Evolutionary conservation across 2,888 invertebrate species (phyloP).

Genomic region (Campoplex nolae): DNA sequence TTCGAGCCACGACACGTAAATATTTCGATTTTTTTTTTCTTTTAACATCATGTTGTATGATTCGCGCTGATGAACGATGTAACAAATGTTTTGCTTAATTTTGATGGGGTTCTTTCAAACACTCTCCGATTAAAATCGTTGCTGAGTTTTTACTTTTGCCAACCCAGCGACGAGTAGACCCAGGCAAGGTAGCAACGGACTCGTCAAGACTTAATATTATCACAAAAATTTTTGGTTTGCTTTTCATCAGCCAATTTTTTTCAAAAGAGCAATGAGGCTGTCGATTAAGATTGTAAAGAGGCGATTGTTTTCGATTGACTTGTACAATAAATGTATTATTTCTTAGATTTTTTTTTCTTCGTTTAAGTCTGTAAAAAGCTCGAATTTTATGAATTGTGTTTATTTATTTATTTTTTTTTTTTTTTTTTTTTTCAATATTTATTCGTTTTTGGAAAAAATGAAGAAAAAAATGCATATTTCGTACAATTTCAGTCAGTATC

Average conservation of each 20-base stretch:
- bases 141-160: slow-evolving; percentile 42
- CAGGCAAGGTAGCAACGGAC: slow-evolving; percentile 17
- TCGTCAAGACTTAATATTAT: slow-evolving; percentile 32
- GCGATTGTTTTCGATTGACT: slow-evolving; percentile 50
- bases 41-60: slow-evolving; percentile 28
- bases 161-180: slow-evolving; percentile 38
- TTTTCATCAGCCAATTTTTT: slow-evolving; percentile 48
- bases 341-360: not conserved
- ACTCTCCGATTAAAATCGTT: slow-evolving; percentile 37
- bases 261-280: slow-evolving; percentile 6
- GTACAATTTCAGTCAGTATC: slow-evolving; percentile 44
- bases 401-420: not conserved
- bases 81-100: slow-evolving; percentile 25
- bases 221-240: slow-evolving; percentile 20
- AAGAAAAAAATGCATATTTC: slow-evolving; percentile 12
- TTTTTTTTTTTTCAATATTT: slow-evolving; percentile 7
- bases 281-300: slow-evolving; percentile 47
- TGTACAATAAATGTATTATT: slow-evolving; percentile 24
- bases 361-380: slow-evolving; percentile 46
- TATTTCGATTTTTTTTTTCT: slow-evolving; percentile 43
- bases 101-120: slow-evolving; percentile 1
- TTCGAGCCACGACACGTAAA: slow-evolving; percentile 59
- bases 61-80: slow-evolving; percentile 51
- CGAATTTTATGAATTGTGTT: slow-evolving; percentile 50
- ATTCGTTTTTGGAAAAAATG: slow-evolving; percentile 4